Percentiles rank a stretch among this genome's conserved stretches.
Conservation (phyloP, 2,113 vertebrate species). For the Myotis brandtii region DNA sequence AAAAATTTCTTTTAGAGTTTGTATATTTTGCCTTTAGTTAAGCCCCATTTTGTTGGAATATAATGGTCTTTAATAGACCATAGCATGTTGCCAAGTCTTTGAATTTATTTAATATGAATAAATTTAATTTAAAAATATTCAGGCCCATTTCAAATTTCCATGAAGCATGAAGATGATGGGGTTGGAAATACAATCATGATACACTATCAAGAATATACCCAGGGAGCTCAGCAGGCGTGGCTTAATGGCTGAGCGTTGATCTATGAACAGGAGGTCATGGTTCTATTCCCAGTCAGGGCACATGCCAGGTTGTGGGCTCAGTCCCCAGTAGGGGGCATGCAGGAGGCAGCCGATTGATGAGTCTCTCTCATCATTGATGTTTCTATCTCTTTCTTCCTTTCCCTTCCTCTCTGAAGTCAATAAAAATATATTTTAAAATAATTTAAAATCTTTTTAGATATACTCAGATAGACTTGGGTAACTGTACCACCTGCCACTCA, state of each 20-base stretch:
- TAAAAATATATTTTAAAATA: no score
- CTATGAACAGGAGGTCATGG: no score
- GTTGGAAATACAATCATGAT: neutral
- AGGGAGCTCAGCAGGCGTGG: no score
- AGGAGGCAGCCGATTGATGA: no score
- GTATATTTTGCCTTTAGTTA: neutral
- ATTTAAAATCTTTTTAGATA: neutral
- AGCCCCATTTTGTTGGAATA: neutral
- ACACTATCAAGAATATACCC: neutral
- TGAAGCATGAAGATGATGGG: neutral
- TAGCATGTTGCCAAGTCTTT: neutral
- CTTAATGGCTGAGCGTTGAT: no score
- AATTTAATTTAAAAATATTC: neutral
- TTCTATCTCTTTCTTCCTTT: no score
- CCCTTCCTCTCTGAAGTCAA: no score
- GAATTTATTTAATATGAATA: neutral
- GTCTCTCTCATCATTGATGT: no score
- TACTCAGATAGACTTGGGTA: neutral
- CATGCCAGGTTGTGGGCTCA: no score
- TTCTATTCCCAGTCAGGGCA: no score
- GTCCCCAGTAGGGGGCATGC: no score
- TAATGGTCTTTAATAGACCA: neutral
- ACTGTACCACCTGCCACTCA: neutral
- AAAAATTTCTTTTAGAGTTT: neutral
- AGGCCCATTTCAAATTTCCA: neutral